A percentile compares a stretch with the other conserved stretches of the same genome.
phyloP scores from a whole-genome alignment of 2,888 invertebrate genomes.

The Marronus borbonicus region DNA sequence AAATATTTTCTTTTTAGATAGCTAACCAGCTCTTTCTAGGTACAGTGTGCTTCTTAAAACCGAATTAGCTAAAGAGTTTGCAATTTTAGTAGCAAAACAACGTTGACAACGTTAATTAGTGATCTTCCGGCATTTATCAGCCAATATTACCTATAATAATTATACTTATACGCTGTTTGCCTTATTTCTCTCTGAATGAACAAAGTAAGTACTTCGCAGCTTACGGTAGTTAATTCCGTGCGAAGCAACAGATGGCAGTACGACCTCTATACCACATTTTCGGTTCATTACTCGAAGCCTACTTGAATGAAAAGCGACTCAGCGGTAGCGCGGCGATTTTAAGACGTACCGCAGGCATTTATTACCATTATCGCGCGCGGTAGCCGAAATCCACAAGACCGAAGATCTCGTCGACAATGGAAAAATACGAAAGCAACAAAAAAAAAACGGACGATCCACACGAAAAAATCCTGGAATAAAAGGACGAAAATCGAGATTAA shows the following conservation, averaged over 20 bases:
- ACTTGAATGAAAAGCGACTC: constrained; percentile 9
- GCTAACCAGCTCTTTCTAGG: no score
- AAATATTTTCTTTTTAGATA: no score
- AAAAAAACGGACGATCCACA: constrained; percentile 1
- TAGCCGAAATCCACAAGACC: constrained; percentile 16
- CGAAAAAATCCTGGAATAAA: constrained; percentile 3
- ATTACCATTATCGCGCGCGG: constrained; percentile 24
- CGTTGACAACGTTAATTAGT: no score
- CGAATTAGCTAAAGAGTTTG: no score
- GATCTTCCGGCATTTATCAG: no score
- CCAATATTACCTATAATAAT: no score
- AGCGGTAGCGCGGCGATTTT: constrained; percentile 21
- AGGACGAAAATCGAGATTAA: constrained; percentile 37
- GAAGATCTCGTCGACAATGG: neutral
- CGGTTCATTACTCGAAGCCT: constrained; percentile 27
- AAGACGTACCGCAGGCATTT: constrained; percentile 24
- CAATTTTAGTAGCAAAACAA: no score
- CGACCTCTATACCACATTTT: neutral
- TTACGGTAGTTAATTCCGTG: neutral
- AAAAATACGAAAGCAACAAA: neutral
- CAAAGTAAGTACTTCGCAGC: no score
- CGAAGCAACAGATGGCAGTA: neutral
- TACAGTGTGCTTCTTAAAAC: no score
- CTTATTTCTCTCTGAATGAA: no score
- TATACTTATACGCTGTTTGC: no score